Evolutionary conservation across 2,888 invertebrate genomes (phyloP).

Genomic region (Meteorus cinctellus): DNA sequence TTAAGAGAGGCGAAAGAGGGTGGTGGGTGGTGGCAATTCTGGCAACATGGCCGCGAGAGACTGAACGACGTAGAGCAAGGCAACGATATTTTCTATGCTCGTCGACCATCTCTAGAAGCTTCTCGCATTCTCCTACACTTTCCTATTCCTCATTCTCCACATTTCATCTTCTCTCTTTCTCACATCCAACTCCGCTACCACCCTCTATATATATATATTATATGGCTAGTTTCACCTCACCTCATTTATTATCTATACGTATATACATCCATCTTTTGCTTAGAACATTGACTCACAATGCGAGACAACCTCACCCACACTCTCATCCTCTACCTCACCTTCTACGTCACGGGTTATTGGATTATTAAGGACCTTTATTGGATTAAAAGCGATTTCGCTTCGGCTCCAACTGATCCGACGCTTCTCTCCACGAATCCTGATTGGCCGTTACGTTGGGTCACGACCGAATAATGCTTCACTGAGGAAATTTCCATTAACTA

Average conservation of each 20-base stretch:
- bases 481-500: slow-evolving; percentile 41
- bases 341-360: slow-evolving; percentile 65
- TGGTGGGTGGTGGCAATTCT: slow-evolving; percentile 70
- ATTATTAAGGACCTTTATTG: slow-evolving; percentile 72
- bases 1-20: slow-evolving; percentile 70
- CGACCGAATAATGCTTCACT: slow-evolving; percentile 45
- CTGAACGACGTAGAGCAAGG: slow-evolving; percentile 60
- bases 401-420: slow-evolving; percentile 51
- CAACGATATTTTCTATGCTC: slow-evolving; percentile 47
- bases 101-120: slow-evolving; percentile 16
- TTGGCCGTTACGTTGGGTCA: slow-evolving; percentile 48
- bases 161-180: neutral
- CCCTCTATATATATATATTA: neutral
- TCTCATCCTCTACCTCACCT: slow-evolving; percentile 61
- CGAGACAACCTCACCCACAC: slow-evolving; percentile 47
- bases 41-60: slow-evolving; percentile 71
- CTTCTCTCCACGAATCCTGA: slow-evolving; percentile 45
- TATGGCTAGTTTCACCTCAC: slow-evolving; percentile 33
- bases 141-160: slow-evolving; percentile 7
- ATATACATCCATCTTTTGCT: slow-evolving; percentile 35
- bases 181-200: neutral
- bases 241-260: slow-evolving; percentile 23
- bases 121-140: slow-evolving; percentile 17
- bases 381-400: slow-evolving; percentile 68
- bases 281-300: slow-evolving; percentile 1